Evolutionary conservation across 1,140 invertebrate species (phyloP).

Genomic region (Batillaria attramentaria): DNA sequence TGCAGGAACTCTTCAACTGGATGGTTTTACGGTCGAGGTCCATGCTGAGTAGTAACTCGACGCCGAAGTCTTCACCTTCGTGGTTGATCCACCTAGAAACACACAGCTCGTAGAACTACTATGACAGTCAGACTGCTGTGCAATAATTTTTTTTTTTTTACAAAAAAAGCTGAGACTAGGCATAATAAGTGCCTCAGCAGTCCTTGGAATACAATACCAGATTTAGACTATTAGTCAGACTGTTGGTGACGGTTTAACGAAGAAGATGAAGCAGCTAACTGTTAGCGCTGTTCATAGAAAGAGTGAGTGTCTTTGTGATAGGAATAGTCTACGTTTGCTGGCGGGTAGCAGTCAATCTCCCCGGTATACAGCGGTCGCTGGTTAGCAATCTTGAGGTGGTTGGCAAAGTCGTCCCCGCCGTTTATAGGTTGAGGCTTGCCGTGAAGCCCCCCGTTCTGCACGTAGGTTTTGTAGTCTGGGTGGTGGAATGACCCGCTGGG

Average conservation of each 20-base stretch:
- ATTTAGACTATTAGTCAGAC: background rate
- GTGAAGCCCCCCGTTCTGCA: constrained; percentile 70
- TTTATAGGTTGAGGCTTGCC: constrained; percentile 45
- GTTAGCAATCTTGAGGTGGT: constrained; percentile 46
- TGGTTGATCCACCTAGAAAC: no score
- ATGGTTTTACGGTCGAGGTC: no score
- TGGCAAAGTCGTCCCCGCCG: constrained; percentile 40
- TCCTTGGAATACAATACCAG: background rate
- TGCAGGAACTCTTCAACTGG: no score
- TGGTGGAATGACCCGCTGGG: constrained; percentile 48
- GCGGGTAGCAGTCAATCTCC: constrained; percentile 57
- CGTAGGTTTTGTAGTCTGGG: constrained; percentile 93
- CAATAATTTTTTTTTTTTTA: background rate
- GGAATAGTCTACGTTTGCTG: constrained; percentile 41
- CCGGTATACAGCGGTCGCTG: constrained; percentile 37
- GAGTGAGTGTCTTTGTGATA: constrained; percentile 35
- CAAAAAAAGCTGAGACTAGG: background rate
- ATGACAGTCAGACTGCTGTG: no score
- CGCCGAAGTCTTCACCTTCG: no score
- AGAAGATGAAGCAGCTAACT: background rate
- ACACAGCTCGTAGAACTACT: no score
- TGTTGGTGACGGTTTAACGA: background rate
- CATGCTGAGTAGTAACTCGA: no score
- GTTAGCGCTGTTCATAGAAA: constrained; percentile 41
- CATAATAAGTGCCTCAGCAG: no score